phyloP scores from a whole-genome alignment of 2,113 vertebrate species.

The Myanophis thanlyinensis region DNA sequence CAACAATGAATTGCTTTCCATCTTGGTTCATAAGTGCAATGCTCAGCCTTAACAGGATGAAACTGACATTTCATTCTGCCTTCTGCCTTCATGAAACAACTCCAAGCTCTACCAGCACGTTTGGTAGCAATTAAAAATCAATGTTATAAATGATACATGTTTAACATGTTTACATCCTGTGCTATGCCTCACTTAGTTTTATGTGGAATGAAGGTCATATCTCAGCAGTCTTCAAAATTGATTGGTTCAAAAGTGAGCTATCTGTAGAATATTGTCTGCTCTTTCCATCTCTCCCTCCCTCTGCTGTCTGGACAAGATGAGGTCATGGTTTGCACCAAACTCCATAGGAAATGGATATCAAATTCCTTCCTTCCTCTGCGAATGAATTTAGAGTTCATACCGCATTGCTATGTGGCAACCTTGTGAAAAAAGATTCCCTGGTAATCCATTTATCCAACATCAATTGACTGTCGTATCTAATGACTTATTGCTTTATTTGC shows the following conservation, averaged over 20 bases:
- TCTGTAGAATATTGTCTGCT: not conserved
- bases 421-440: not conserved
- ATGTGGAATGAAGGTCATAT: not conserved
- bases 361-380: not conserved
- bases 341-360: not conserved
- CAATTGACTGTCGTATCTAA: not conserved
- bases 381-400: not conserved
- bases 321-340: not conserved
- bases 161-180: not conserved
- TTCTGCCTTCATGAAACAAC: not conserved
- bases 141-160: not conserved
- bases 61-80: not conserved
- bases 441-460: not conserved
- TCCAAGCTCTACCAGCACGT: not conserved
- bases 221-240: not conserved
- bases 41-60: not conserved
- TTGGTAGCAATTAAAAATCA: not conserved
- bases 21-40: not conserved
- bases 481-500: not conserved
- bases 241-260: not conserved
- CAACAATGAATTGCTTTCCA: not conserved
- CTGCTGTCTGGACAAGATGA: not conserved
- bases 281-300: not conserved
- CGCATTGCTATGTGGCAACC: not conserved
- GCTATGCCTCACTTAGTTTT: not conserved